A percentile compares a stretch with the other conserved stretches of the same genome.
Evolutionary conservation across 1,140 invertebrate species (phyloP).

Genomic region (Ctenoplectra terminalis): DNA sequence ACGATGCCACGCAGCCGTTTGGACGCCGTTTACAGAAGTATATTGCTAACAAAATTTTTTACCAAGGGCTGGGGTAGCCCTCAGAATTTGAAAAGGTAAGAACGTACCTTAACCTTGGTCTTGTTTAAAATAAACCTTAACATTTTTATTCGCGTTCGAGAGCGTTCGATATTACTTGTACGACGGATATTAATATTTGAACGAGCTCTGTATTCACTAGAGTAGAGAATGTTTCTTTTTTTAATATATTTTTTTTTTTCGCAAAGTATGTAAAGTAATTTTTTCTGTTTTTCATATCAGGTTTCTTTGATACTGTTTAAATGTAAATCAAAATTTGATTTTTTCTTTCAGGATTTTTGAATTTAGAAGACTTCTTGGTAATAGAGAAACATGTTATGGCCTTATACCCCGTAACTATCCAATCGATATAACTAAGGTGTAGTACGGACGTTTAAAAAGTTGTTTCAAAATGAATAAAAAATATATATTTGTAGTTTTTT

Average conservation of each 20-base stretch:
- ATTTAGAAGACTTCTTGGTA: constrained; percentile 93
- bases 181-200: neutral
- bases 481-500: no score
- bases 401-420: constrained; percentile 93
- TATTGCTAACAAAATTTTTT: constrained; percentile 96
- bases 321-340: neutral
- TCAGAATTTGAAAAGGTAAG: constrained; percentile 93
- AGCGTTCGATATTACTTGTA: neutral
- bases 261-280: no score
- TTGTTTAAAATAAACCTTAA: neutral
- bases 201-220: neutral
- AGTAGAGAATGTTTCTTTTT: no score
- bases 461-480: no score
- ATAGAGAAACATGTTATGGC: constrained; percentile 91
- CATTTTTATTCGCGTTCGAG: neutral
- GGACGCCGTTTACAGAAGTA: constrained; percentile 94
- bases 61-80: constrained; percentile 98
- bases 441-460: no score
- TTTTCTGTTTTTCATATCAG: neutral
- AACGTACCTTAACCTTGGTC: neutral
- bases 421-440: constrained; percentile 94
- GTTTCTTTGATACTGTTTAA: neutral
- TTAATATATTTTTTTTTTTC: no score
- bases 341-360: constrained; percentile 90
- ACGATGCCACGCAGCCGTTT: constrained; percentile 89